phyloP scores from a whole-genome alignment of 2,797 vertebrate genomes.

The Oryzias sinensis region DNA sequence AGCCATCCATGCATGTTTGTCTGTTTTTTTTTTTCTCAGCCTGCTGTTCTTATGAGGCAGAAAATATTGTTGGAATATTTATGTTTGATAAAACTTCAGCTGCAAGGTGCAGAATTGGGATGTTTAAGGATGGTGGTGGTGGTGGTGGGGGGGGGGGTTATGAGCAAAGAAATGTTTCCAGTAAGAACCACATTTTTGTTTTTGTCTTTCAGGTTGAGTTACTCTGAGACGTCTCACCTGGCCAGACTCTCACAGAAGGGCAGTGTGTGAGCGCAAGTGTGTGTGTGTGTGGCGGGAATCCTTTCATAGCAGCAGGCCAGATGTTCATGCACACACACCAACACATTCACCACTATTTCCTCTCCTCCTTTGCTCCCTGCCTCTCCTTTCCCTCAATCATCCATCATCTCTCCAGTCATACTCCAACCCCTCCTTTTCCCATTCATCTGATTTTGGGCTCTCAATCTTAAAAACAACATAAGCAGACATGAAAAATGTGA shows the following conservation, averaged over 20 bases:
- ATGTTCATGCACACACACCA: constrained; percentile 33
- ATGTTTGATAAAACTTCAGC: no score
- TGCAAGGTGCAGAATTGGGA: no score
- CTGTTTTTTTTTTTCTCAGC: no score
- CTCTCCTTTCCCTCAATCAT: constrained; percentile 18
- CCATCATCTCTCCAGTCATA: constrained; percentile 2
- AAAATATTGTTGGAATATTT: no score
- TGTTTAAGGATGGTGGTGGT: not conserved
- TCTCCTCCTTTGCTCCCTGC: constrained; percentile 3
- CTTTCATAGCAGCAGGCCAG: constrained; percentile 39
- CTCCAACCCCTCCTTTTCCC: constrained; percentile 1
- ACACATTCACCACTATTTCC: not conserved
- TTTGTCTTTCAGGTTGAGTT: not conserved
- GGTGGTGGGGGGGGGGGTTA: not conserved
- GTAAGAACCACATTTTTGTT: not conserved
- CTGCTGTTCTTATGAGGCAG: no score
- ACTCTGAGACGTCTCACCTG: constrained; percentile 22
- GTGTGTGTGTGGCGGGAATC: constrained; percentile 20
- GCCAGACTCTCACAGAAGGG: constrained; percentile 10
- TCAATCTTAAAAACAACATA: constrained; percentile 6
- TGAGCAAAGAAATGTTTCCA: not conserved
- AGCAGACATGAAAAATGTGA: constrained; percentile 9
- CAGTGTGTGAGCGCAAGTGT: constrained; percentile 2
- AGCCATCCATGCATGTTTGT: no score
- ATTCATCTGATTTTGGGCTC: constrained; percentile 8